These are phyloP conservation scores for Lepidostoma basale DNA, from an alignment of 1,140 invertebrate genomes.

Conservation along the genomic window DNA sequence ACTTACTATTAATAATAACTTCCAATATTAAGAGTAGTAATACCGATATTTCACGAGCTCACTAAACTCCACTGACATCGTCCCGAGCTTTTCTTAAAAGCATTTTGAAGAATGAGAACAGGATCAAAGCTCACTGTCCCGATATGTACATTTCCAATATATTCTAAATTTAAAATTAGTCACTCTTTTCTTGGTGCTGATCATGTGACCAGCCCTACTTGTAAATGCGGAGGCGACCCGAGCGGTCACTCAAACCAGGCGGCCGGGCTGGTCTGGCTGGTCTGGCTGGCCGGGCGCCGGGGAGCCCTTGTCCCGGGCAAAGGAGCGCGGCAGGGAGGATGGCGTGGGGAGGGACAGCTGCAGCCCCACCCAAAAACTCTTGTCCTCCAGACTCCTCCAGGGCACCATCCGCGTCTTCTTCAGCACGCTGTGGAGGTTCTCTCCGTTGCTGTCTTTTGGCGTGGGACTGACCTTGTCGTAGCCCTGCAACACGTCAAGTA, in stretches of 20 bases:
- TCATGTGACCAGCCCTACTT: too few species aligned
- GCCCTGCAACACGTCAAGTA: neutral
- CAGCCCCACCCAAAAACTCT: conserved; percentile 57
- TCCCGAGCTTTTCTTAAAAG: too few species aligned
- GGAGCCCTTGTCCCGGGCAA: neutral
- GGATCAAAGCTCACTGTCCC: too few species aligned
- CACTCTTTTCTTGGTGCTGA: too few species aligned
- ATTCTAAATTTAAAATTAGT: too few species aligned
- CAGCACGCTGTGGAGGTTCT: conserved; percentile 50
- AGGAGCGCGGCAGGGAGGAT: neutral
- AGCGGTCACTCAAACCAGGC: neutral
- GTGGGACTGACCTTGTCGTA: conserved; percentile 41
- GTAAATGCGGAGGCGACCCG: too few species aligned
- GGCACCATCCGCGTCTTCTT: conserved; percentile 53
- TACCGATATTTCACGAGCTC: too few species aligned
- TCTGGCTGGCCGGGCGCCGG: neutral
- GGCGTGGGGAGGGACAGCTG: conserved; percentile 54
- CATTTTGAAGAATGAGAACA: too few species aligned
- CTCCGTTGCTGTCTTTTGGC: conserved; percentile 53
- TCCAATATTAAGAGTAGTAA: too few species aligned
- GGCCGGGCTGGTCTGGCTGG: neutral
- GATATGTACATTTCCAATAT: too few species aligned
- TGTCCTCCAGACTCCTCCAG: conserved; percentile 57
- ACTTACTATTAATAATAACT: too few species aligned
- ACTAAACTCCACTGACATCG: too few species aligned